Base-by-base conservation (phyloP, 2,797 vertebrate species). In the Chaenodraco wilsoni region DNA sequence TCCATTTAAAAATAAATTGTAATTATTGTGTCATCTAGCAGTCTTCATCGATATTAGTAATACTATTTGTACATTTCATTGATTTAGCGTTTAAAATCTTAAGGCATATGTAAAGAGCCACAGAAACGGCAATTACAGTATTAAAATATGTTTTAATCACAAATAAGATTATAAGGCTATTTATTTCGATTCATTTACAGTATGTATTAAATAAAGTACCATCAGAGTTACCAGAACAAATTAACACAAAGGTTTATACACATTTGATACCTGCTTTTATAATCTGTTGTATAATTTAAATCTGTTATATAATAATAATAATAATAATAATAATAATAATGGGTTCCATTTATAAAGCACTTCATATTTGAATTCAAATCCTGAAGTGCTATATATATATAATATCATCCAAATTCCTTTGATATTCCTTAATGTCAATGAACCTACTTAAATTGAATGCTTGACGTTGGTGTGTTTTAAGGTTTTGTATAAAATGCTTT, bases 201-300 rank as follows among this genome's bases (percentile, higher is more conserved):
- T 8, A 31, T 60, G 43, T 61, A 7, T 48, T 57, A 44, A n/a
- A 12, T 27, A 31, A 7, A 58, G 23, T 40, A 6, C 16, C 4
- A 27, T 12, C 15, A 11, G 46, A 44, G 64, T 17, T 55, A 23
- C 37, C 23, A 27, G 3, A 33, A 17, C 16, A 37, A n/a, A 27
- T 56, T 21, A 14, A 66, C n/a, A 50, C 44, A 60, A 61, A 52
- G 11, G 12, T 33, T 16, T 58, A 19, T 63, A 37, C 56, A 33
- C 9, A 58, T 27, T 8, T 16, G 33, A 64, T 44, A 14, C 3
- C 12, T 58, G 31, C 5, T 58, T 6, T 65, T 62, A 37, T 37
- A 37, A 50, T 45, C 54, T 57, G 33, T 9, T 37, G 33, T 37
- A 37, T 9, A 2, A 9, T 9, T 37, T 7, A 10, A 16, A 19